These are phyloP conservation scores for Calliopsis andreniformis DNA, from an alignment of 1,140 invertebrate genomes.

Conservation along the genomic window DNA sequence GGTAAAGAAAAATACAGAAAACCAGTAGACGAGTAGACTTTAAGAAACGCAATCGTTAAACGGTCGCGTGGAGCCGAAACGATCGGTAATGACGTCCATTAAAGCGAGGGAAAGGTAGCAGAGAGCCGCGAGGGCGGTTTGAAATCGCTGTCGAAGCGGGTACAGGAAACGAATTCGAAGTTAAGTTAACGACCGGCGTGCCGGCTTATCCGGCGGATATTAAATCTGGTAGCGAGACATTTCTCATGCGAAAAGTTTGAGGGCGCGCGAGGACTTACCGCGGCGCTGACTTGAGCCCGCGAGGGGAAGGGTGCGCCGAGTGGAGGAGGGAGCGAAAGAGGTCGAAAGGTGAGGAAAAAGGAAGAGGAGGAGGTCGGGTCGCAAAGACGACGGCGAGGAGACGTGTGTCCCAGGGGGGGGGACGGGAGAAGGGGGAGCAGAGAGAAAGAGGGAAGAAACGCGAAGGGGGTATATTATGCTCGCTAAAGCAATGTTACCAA, in stretches of 20 bases:
- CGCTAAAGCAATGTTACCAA: constrained; percentile 78
- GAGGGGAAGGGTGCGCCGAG: constrained; percentile 1
- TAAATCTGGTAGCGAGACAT: constrained; percentile 57
- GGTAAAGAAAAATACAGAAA: not conserved
- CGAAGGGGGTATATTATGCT: constrained; percentile 69
- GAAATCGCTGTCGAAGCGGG: not conserved
- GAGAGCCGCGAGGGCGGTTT: constrained; percentile 10
- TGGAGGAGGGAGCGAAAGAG: constrained; percentile 17
- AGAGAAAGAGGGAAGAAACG: constrained; percentile 27
- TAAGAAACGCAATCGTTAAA: not conserved
- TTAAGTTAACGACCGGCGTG: constrained; percentile 50
- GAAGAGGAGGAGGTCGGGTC: constrained; percentile 14
- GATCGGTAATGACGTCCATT: constrained; percentile 21
- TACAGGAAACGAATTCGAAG: constrained; percentile 49
- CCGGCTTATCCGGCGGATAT: constrained; percentile 65
- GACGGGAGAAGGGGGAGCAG: not conserved
- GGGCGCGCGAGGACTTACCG: constrained; percentile 26
- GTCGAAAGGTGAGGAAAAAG: constrained; percentile 25
- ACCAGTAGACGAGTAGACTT: not conserved
- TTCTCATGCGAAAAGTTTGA: constrained; percentile 64
- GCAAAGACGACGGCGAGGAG: not conserved
- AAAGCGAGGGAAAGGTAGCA: constrained; percentile 31
- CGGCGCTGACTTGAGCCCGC: constrained; percentile 27
- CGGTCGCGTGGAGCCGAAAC: not conserved
- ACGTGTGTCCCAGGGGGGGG: not conserved